Evolutionary conservation across 2,797 vertebrate species (phyloP).

Genomic region (Sebastes reedi): DNA sequence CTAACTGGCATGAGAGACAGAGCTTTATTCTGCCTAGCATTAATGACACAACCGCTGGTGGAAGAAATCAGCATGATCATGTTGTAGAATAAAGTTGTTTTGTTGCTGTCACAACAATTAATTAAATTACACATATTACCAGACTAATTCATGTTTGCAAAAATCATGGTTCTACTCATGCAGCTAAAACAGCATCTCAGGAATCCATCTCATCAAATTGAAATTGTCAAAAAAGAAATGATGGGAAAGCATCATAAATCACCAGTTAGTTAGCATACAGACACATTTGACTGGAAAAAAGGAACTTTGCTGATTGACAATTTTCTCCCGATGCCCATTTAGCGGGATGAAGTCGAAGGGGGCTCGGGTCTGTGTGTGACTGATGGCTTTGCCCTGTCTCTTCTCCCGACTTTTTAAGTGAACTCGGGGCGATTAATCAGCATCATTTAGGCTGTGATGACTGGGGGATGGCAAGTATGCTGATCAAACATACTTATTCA

Average conservation of each 20-base stretch:
- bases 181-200: neutral
- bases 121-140: neutral
- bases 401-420: neutral
- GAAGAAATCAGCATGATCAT: neutral
- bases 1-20: neutral
- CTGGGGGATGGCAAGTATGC: neutral
- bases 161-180: no score
- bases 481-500: neutral
- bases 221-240: neutral
- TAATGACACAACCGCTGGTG: neutral
- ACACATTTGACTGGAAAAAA: neutral
- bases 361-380: slow-evolving; percentile 5
- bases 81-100: neutral
- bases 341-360: slow-evolving; percentile 36
- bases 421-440: slow-evolving; percentile 15
- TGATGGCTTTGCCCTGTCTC: neutral
- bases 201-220: neutral
- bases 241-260: neutral
- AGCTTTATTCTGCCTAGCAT: neutral
- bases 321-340: slow-evolving; percentile 57
- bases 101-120: neutral
- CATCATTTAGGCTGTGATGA: neutral
- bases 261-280: neutral
- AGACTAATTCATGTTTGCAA: no score
- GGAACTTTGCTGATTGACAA: slow-evolving; percentile 45